Evolutionary conservation across 1,140 invertebrate species (phyloP), one percentile per base, ranked within the genome.

Genomic region (Stenopsyche tienmushanensis): DNA sequence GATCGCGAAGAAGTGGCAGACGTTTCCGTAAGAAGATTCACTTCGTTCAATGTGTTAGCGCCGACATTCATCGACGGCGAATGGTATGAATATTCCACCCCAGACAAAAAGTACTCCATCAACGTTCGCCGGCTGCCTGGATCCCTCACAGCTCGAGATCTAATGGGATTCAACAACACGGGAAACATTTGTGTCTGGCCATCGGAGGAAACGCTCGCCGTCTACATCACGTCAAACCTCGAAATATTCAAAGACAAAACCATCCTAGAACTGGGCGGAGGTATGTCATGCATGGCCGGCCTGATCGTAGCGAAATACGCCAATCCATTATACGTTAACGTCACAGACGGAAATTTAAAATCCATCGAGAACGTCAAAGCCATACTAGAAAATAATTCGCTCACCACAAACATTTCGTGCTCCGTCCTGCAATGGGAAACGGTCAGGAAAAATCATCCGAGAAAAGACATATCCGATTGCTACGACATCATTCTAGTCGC

Each of bases 131-230:
- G 86, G 58, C 75, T 86, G 55, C 81, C 82, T 63, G 82, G 84
- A 18, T 83, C 76, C 18, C 84, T 88, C 70, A 88, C 87, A 0
- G 86, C 87, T 2, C 84, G 82, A 70, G 86, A 90, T 71, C 77
- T 94, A 20, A 88, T 88, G 75, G 92, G 92, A 1, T 94, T 93
- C 78, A 93, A 95, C 75, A 94, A 94, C 71, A 95, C 92, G 1
- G 92, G 92, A n/a, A 94, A 94, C 77, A 85, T 94, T 1, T 93
- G 91, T 79, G 86, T 94, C 1, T 95, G 92, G 92, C 92, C 92
- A 8, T 92, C 92, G 2, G 92, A 94, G 77, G 92, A 94, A 77
- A 88, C 92, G 7, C 75, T 95, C 23, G 85, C 90, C 1, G 88
- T 89, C 71, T 89, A 90, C 74, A 82, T 88, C 64, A 77, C 92